Evolutionary conservation across 2,113 vertebrate genomes (phyloP).

Genomic region (Syngnathoides biaculeatus): DNA sequence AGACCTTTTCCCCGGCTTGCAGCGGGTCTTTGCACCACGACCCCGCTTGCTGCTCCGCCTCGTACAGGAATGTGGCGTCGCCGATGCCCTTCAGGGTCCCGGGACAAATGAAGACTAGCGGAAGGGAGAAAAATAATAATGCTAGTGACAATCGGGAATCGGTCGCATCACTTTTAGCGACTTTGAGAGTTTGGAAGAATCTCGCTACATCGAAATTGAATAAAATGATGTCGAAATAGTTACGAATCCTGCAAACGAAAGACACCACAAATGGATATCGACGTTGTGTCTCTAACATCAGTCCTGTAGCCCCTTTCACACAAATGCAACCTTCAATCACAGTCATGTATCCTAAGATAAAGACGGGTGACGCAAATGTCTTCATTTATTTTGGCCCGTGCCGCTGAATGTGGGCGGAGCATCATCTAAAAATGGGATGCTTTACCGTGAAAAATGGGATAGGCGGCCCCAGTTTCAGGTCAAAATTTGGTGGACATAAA

Average conservation of each 20-base stretch:
- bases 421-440: background rate
- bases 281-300: background rate
- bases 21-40: conserved; percentile 98
- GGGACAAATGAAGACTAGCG: conserved; percentile 97
- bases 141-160: conserved; percentile 13
- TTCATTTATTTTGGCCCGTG: too few species aligned
- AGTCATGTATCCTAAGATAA: too few species aligned
- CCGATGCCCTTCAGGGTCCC: conserved; percentile 94
- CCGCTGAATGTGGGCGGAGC: background rate
- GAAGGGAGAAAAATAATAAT: conserved; percentile 61
- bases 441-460: background rate
- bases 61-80: conserved; percentile 89
- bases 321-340: background rate
- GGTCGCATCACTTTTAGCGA: conserved; percentile 40
- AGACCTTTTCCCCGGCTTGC: conserved; percentile 96
- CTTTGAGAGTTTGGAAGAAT: conserved; percentile 34
- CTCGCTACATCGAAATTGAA: conserved; percentile 52
- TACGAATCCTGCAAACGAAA: conserved; percentile 69
- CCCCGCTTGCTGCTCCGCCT: conserved; percentile 96
- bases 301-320: background rate
- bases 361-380: too few species aligned
- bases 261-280: conserved; percentile 39
- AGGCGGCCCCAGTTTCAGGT: too few species aligned
- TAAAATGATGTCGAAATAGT: conserved; percentile 39
- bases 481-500: too few species aligned